Conservation (phyloP, 2,797 vertebrate species). For the Tragopan temminckii region DNA sequence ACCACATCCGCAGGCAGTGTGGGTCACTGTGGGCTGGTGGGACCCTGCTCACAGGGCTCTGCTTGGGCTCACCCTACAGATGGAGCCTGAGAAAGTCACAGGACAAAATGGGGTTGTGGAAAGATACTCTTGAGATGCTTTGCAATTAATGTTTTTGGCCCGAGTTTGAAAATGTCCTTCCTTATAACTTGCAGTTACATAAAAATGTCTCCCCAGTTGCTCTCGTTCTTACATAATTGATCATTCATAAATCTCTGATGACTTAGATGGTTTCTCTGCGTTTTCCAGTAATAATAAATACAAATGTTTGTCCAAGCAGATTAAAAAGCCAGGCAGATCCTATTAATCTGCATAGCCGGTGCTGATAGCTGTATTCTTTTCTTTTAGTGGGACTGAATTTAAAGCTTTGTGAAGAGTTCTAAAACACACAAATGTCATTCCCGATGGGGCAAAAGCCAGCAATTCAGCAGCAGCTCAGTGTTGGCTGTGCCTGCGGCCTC, state of each 20-base stretch:
- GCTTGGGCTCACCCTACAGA: not conserved
- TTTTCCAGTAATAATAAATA: slow-evolving; percentile 33
- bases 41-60: not conserved
- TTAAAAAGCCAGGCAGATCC: not conserved
- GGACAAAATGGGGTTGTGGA: not conserved
- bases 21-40: not conserved
- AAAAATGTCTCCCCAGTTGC: not conserved
- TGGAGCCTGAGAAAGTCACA: slow-evolving; percentile 37
- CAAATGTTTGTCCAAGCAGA: slow-evolving; percentile 40
- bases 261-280: slow-evolving; percentile 13
- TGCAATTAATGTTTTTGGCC: not conserved
- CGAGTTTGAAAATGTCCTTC: slow-evolving; percentile 6
- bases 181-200: not conserved
- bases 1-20: not conserved
- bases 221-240: slow-evolving; percentile 22
- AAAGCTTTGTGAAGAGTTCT: slow-evolving; percentile 23
- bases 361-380: slow-evolving; percentile 16
- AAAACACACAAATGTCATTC: not conserved
- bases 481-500: not conserved
- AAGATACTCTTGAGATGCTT: slow-evolving; percentile 27
- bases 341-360: slow-evolving; percentile 3
- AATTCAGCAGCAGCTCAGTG: not conserved
- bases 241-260: slow-evolving; percentile 12
- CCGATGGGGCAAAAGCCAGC: not conserved
- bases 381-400: not conserved